Evolutionary conservation across 2,888 invertebrate genomes (phyloP), one percentile per base, ranked within the genome.

Genomic region (Neoascia interrupta): DNA sequence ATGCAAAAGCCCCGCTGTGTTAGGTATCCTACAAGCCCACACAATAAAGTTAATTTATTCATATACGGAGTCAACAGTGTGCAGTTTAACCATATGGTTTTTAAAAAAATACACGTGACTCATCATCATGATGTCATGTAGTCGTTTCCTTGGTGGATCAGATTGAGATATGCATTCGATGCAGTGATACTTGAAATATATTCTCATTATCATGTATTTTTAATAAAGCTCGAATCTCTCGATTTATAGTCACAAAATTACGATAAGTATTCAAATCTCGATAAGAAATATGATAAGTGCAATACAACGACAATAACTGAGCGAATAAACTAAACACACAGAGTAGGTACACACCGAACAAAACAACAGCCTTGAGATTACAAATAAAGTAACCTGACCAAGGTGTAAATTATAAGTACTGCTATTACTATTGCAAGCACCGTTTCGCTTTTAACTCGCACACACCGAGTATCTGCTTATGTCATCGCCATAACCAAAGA

Each of bases 401-500:
- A 76, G 76, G 76, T 72, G 76, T 72, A 53, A 76, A 72, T 76
- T 47, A 58, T 53, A 64, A 79, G 54, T 66, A 73, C 54, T 56
- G 73, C 60, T 73, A 70, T 76, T 72, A 26, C 58, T 53, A 69
- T 75, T 75, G 60, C 79, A 68, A 73, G 37, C 72, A 73, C 73
- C 66, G 79, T 79, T 73, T 79, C 73, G 79, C 79, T 79, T 79
- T 79, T 79, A 73, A 61, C 61, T 66, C 34, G 26, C 13, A 34
- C 13, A 34, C 15, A 39, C 18, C 39, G 8, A 34, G 39, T 15
- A 49, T 28, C 41, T 64, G 73, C 73, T 79, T 79, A 79, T 79
- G 79, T 79, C 79, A 79, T 79, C 79, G 47, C 54, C 51, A 66
- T n/a, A n/a, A n/a, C n/a, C 73, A 56, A 61, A 61, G 73, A 68